Conservation (phyloP, 1,140 invertebrate genomes). For the Atopsyche davidsoni region DNA sequence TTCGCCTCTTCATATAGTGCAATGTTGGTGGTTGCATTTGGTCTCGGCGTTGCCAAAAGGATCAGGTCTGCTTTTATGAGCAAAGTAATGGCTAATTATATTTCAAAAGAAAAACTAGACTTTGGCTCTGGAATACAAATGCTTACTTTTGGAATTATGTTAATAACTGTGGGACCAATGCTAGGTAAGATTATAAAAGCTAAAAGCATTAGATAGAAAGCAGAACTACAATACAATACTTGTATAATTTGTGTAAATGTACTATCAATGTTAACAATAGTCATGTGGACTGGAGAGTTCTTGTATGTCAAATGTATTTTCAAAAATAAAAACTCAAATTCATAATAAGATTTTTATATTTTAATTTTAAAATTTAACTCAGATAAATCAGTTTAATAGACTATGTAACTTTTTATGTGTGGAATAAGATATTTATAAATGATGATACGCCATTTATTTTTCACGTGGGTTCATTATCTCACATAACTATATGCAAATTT, state of each 20-base stretch:
- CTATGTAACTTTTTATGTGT: no score
- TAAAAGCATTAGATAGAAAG: no score
- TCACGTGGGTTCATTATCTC: no score
- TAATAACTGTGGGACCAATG: constrained; percentile 54
- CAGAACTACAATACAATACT: constrained; percentile 39
- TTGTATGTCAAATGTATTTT: constrained; percentile 34
- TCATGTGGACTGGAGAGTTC: constrained; percentile 42
- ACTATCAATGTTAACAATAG: constrained; percentile 39
- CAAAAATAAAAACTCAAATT: constrained; percentile 10
- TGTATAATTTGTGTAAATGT: constrained; percentile 42
- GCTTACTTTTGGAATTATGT: constrained; percentile 55
- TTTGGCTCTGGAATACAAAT: constrained; percentile 61
- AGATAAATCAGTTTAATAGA: no score
- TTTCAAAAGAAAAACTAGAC: constrained; percentile 54
- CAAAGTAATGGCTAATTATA: constrained; percentile 60
- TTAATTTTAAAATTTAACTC: no score
- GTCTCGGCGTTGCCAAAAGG: constrained; percentile 61
- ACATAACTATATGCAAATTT: no score
- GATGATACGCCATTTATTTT: no score
- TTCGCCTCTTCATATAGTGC: constrained; percentile 41
- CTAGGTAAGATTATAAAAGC: no score
- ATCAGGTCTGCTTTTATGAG: constrained; percentile 62
- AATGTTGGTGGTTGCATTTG: constrained; percentile 42
- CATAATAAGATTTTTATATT: no score
- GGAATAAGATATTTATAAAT: no score